These are phyloP conservation scores for Chitala chitala DNA, from an alignment of 2,113 vertebrate genomes.

Conservation along the genomic window DNA sequence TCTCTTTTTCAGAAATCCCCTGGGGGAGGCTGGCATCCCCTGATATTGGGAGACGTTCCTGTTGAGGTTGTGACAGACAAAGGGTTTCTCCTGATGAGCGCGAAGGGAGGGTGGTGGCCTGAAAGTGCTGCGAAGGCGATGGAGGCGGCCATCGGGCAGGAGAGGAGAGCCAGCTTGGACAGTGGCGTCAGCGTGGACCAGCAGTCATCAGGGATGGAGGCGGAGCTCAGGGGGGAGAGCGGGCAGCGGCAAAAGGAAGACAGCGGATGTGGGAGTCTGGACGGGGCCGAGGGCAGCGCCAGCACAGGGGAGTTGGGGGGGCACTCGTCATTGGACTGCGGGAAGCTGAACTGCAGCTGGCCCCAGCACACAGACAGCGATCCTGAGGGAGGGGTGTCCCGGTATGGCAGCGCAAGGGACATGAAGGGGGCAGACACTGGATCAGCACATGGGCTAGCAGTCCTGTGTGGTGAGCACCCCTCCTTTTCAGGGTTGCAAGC, in stretches of 20 bases:
- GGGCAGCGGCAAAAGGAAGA: slow-evolving; percentile 46
- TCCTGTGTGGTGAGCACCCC: slow-evolving; percentile 49
- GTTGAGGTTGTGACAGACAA: slow-evolving; percentile 60
- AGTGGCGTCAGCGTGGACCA: slow-evolving; percentile 52
- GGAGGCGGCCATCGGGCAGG: slow-evolving; percentile 31
- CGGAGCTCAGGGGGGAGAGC: background rate
- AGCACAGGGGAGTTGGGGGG: slow-evolving; percentile 30
- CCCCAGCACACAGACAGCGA: slow-evolving; percentile 39
- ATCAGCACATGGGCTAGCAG: slow-evolving; percentile 19
- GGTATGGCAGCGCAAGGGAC: slow-evolving; percentile 33
- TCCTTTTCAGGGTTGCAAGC: slow-evolving; percentile 23
- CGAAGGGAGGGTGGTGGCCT: slow-evolving; percentile 22
- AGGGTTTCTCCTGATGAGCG: slow-evolving; percentile 54
- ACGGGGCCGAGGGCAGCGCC: slow-evolving; percentile 43
- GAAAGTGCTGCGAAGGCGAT: background rate
- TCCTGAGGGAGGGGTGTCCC: slow-evolving; percentile 42
- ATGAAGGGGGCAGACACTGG: slow-evolving; percentile 37
- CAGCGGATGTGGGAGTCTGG: slow-evolving; percentile 61
- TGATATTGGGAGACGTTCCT: slow-evolving; percentile 36
- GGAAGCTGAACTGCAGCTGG: background rate
- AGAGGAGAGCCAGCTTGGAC: slow-evolving; percentile 52
- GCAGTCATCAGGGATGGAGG: slow-evolving; percentile 12
- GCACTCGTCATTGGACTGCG: slow-evolving; percentile 35
- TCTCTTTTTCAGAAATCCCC: slow-evolving; percentile 50
- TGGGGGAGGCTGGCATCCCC: slow-evolving; percentile 50